These are phyloP conservation scores for Ciconia stormi DNA, from an alignment of 2,113 vertebrate species.

Conservation along the genomic window DNA sequence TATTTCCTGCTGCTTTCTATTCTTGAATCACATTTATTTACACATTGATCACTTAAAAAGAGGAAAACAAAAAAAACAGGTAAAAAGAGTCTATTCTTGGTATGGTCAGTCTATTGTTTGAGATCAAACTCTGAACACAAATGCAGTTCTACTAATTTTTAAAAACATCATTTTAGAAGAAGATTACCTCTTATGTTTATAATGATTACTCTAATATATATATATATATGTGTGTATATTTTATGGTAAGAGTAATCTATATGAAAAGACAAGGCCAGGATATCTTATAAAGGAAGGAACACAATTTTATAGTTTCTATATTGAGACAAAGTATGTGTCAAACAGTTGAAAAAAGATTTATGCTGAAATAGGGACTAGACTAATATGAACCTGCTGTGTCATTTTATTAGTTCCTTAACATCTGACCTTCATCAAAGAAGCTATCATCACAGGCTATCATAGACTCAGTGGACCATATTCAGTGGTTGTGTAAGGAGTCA, in stretches of 20 bases:
- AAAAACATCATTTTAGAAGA: background rate
- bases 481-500: conserved; percentile 1
- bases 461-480: conserved; percentile 14
- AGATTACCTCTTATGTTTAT: background rate
- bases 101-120: background rate
- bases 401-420: conserved; percentile 24
- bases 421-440: conserved; percentile 16
- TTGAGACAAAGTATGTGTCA: background rate
- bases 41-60: background rate
- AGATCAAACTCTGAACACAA: background rate
- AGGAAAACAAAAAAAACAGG: background rate
- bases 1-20: background rate
- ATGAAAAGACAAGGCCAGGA: background rate
- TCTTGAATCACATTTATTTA: background rate
- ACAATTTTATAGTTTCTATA: background rate
- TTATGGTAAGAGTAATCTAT: background rate
- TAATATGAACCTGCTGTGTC: conserved; percentile 40
- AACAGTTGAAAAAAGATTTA: background rate
- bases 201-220: background rate
- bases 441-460: background rate
- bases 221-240: background rate
- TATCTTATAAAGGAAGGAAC: background rate
- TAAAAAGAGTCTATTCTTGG: background rate
- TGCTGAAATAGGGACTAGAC: background rate
- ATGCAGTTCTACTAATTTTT: background rate